A percentile compares a stretch with the other conserved stretches of the same genome.
These are phyloP conservation scores for Batillaria attramentaria DNA, from an alignment of 1,140 invertebrate genomes.

Conservation along the genomic window DNA sequence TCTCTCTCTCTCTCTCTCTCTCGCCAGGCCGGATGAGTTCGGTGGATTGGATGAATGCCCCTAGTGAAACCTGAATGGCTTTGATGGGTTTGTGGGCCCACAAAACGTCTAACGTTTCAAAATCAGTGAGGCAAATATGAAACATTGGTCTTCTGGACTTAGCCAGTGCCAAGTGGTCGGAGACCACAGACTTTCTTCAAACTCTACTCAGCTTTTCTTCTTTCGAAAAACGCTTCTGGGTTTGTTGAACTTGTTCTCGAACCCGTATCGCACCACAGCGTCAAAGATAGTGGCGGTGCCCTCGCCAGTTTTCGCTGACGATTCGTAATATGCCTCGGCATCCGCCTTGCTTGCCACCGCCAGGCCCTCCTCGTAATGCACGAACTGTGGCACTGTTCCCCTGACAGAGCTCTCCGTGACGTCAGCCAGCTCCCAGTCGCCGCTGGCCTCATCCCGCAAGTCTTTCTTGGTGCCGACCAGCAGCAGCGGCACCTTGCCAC, in stretches of 20 bases:
- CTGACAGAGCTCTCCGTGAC: background rate
- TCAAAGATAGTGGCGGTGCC: slow-evolving; percentile 5
- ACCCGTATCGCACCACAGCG: background rate
- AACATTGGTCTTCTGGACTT: too few relatives aligned
- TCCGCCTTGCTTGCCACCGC: slow-evolving; percentile 49
- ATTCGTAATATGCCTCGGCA: slow-evolving; percentile 61
- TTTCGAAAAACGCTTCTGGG: background rate
- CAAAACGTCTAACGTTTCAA: too few relatives aligned
- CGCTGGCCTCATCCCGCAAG: slow-evolving; percentile 90
- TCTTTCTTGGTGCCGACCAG: slow-evolving; percentile 79
- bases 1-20: too few relatives aligned
- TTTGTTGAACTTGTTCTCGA: background rate
- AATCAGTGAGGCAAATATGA: too few relatives aligned
- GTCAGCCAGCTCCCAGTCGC: background rate
- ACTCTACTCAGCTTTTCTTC: slow-evolving; percentile 5
- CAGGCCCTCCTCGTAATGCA: slow-evolving; percentile 52
- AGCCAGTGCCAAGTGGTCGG: too few relatives aligned
- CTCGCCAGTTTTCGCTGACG: slow-evolving; percentile 64
- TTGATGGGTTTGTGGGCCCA: too few relatives aligned
- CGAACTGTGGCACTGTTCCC: background rate
- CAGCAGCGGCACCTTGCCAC: slow-evolving; percentile 95
- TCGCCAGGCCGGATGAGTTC: too few relatives aligned
- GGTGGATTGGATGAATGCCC: too few relatives aligned
- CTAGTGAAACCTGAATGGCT: too few relatives aligned
- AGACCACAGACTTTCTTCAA: too few relatives aligned